Conservation (phyloP, 2,113 vertebrate species). For the Nycticryphes semicollaris region DNA sequence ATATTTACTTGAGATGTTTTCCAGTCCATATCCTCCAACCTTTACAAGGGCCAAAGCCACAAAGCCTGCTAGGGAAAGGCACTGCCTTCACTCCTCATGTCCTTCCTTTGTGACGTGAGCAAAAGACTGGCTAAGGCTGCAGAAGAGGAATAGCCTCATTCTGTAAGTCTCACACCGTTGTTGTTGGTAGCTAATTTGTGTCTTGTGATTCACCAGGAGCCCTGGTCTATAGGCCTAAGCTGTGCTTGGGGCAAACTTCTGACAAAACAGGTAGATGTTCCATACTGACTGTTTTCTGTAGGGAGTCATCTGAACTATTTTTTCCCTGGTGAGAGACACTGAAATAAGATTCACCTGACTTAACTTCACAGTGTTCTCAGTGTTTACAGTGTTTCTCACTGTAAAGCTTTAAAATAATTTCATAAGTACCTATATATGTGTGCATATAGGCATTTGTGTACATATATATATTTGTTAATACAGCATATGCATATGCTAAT, state of each 20-base stretch:
- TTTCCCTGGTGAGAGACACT: neutral
- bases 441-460: neutral
- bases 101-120: neutral
- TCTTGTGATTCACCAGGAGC: neutral
- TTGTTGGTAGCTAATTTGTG: neutral
- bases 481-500: neutral
- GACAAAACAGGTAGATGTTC: neutral
- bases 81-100: neutral
- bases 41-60: neutral
- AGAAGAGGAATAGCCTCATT: neutral
- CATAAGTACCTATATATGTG: neutral
- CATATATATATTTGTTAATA: neutral
- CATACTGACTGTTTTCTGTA: neutral
- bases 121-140: neutral
- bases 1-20: conserved; percentile 13
- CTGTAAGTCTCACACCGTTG: neutral
- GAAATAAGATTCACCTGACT: neutral
- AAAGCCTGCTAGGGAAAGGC: neutral
- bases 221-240: neutral
- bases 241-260: neutral
- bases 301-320: neutral
- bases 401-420: neutral
- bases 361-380: neutral
- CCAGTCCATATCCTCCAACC: neutral
- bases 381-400: neutral